These are phyloP conservation scores for Matsumyia berberina DNA, from an alignment of 2,888 invertebrate species.

Conservation along the genomic window DNA sequence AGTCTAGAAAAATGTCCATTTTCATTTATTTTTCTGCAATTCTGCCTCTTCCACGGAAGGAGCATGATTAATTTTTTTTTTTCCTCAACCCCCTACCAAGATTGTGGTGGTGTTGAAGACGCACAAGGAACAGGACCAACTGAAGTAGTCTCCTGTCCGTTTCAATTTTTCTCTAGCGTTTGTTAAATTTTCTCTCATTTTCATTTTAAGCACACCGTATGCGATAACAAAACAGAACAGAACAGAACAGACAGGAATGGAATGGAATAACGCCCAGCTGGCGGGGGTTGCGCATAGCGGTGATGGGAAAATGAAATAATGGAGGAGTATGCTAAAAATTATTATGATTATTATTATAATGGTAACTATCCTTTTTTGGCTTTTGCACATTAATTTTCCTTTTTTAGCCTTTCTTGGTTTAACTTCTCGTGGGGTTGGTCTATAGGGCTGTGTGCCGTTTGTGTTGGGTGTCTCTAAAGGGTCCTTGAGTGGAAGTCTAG, in stretches of 20 bases:
- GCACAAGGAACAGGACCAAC: slow-evolving; percentile 25
- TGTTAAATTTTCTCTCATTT: slow-evolving; percentile 43
- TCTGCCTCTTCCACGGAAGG: slow-evolving; percentile 2
- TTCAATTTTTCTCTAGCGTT: slow-evolving; percentile 38
- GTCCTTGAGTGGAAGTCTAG: slow-evolving; percentile 47
- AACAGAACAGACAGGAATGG: slow-evolving; percentile 36
- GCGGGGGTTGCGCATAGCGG: background rate
- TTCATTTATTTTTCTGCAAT: slow-evolving; percentile 41
- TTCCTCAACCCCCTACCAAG: background rate
- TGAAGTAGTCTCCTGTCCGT: slow-evolving; percentile 46
- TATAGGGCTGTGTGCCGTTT: background rate
- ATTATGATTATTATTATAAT: slow-evolving; percentile 75
- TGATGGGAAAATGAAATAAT: slow-evolving; percentile 57
- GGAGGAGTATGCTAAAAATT: slow-evolving; percentile 74
- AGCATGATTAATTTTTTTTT: slow-evolving; percentile 45
- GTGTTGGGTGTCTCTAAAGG: slow-evolving; percentile 38
- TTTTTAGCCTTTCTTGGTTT: slow-evolving; percentile 33
- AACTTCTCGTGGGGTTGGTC: slow-evolving; percentile 16
- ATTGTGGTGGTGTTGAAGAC: background rate
- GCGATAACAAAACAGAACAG: slow-evolving; percentile 31
- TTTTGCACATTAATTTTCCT: slow-evolving; percentile 64
- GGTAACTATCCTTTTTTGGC: slow-evolving; percentile 73
- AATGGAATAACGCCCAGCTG: slow-evolving; percentile 11
- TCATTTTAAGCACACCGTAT: slow-evolving; percentile 27
- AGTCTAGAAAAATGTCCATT: slow-evolving; percentile 21